A percentile compares a stretch with the other conserved stretches of the same genome.
phyloP scores from a whole-genome alignment of 2,797 vertebrate genomes.

The Darevskia mixta region DNA sequence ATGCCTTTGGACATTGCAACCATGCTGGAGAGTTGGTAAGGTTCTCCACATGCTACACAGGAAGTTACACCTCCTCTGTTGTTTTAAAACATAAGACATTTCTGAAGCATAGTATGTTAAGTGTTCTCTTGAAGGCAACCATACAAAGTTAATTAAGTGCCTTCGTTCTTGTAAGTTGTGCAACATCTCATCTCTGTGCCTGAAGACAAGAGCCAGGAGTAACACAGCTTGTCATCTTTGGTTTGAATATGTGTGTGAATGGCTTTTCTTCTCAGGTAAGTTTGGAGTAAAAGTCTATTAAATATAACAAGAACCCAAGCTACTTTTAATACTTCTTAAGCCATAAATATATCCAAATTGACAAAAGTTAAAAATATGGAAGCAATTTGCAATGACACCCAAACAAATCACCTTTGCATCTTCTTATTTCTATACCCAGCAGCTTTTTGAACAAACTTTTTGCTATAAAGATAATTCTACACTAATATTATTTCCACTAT shows the following conservation, averaged over 20 bases:
- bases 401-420: neutral
- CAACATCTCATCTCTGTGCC: neutral
- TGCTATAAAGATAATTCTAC: neutral
- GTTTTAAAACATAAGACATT: too few species aligned
- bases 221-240: neutral
- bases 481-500: neutral
- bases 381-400: neutral
- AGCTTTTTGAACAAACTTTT: accelerated
- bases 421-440: neutral
- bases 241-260: neutral
- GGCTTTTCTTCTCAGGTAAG: neutral
- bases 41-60: too few species aligned
- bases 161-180: neutral
- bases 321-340: neutral
- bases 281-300: neutral
- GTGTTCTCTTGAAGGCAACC: accelerated
- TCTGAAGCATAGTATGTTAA: too few species aligned
- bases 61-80: too few species aligned
- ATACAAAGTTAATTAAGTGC: accelerated
- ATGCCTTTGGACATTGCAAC: too few species aligned
- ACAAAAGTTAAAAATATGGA: neutral
- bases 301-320: neutral
- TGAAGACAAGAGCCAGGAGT: accelerated
- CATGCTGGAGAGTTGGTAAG: too few species aligned
- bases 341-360: neutral